A percentile compares a stretch with the other conserved stretches of the same genome.
These are phyloP conservation scores for Brachystomella parvula DNA, from an alignment of 1,140 invertebrate genomes.

Conservation along the genomic window DNA sequence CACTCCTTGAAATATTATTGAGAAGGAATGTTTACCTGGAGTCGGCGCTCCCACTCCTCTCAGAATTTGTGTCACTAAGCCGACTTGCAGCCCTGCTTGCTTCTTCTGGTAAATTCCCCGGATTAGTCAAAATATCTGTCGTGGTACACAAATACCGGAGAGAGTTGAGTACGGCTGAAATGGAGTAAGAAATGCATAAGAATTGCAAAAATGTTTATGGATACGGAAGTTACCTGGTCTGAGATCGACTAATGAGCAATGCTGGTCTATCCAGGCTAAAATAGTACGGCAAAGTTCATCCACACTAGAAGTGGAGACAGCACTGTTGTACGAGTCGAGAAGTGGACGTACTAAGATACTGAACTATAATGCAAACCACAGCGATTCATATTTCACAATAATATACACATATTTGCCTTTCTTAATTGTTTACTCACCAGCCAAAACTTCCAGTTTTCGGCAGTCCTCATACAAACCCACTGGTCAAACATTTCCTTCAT, in stretches of 20 bases:
- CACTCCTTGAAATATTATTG: too few relatives aligned
- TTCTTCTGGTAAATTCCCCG: conserved; percentile 76
- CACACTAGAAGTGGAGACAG: conserved; percentile 79
- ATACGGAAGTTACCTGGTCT: conserved; percentile 67
- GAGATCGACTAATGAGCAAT: conserved; percentile 85
- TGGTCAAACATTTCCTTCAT: conserved; percentile 92
- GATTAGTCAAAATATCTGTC: conserved; percentile 85
- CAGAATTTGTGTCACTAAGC: conserved; percentile 16
- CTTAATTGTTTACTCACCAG: conserved; percentile 59
- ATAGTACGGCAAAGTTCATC: conserved; percentile 88
- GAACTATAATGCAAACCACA: conserved; percentile 59
- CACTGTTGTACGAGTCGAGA: conserved; percentile 78
- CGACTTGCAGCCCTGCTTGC: conserved; percentile 54
- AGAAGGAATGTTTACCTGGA: too few relatives aligned
- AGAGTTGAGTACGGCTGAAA: conserved; percentile 82
- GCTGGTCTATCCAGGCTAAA: conserved; percentile 87
- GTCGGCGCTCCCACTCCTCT: conserved; percentile 7
- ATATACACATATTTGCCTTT: background rate
- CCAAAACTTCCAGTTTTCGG: conserved; percentile 96
- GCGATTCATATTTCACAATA: conserved; percentile 18
- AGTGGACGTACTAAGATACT: conserved; percentile 80
- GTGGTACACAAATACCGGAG: conserved; percentile 80
- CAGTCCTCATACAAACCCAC: conserved; percentile 75
- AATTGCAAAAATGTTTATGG: background rate
- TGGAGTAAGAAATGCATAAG: conserved; percentile 28